phyloP scores from a whole-genome alignment of 2,113 vertebrate genomes.

The Lipotes vexillifer region DNA sequence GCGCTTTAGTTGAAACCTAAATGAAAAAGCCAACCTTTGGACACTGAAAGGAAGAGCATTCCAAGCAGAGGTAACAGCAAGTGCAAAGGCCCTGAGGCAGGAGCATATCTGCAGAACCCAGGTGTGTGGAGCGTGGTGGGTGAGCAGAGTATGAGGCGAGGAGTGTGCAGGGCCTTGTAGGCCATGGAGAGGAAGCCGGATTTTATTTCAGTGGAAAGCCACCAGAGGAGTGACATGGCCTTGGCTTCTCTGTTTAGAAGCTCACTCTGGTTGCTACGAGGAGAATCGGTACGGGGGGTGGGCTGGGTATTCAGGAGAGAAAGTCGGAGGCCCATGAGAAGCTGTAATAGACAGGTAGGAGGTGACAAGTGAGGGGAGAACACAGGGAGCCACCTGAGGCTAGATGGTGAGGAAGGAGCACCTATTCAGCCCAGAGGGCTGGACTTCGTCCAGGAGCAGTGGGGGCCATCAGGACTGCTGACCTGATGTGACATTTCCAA shows the following conservation, averaged over 20 bases:
- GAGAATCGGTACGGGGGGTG: background rate
- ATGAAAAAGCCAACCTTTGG: background rate
- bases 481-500: background rate
- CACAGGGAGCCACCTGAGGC: background rate
- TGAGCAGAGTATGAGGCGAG: accelerated
- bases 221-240: background rate
- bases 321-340: background rate
- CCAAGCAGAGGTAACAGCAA: background rate
- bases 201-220: background rate
- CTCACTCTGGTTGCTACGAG: background rate
- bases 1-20: background rate
- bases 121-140: too few relatives aligned
- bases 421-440: background rate
- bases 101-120: background rate
- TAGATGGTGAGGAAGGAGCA: background rate
- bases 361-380: background rate
- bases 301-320: background rate
- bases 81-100: background rate
- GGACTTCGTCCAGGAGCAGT: background rate
- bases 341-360: background rate
- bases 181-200: background rate
- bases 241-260: background rate
- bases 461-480: background rate
- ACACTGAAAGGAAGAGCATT: background rate
- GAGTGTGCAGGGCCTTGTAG: background rate